Conservation (phyloP, 2,797 vertebrate species). For the Podarcis siculus region DNA sequence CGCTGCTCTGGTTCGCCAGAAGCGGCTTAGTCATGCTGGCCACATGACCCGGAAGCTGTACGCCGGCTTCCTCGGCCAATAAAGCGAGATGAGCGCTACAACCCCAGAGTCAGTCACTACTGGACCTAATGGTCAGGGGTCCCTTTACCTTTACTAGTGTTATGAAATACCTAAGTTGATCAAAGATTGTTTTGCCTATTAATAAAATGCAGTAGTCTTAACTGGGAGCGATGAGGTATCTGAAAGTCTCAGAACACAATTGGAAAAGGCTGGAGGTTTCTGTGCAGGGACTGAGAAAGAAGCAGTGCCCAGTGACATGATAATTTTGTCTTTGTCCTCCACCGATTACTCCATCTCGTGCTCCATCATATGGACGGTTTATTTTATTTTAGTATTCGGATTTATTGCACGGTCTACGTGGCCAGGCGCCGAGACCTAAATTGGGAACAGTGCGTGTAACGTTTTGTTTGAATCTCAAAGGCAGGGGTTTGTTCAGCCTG, state of each 20-base stretch:
- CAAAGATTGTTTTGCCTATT: background rate
- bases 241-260: background rate
- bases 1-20: too few relatives aligned
- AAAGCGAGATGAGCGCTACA: too few relatives aligned
- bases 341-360: background rate
- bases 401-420: background rate
- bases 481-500: conserved; percentile 16
- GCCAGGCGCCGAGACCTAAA: background rate
- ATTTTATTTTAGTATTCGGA: background rate
- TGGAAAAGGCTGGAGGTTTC: background rate
- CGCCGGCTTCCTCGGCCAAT: too few relatives aligned
- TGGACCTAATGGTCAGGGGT: too few relatives aligned
- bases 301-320: background rate
- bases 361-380: background rate
- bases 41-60: too few relatives aligned
- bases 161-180: too few relatives aligned
- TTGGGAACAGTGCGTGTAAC: background rate
- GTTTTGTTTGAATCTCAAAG: background rate
- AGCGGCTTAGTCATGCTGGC: too few relatives aligned
- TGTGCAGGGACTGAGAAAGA: too few relatives aligned
- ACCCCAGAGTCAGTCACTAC: too few relatives aligned
- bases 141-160: background rate
- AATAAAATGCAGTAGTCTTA: background rate
- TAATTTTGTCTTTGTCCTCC: background rate
- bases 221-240: too few relatives aligned